Evolutionary conservation across 1,140 invertebrate genomes (phyloP).

Genomic region (Drosophila obscura): DNA sequence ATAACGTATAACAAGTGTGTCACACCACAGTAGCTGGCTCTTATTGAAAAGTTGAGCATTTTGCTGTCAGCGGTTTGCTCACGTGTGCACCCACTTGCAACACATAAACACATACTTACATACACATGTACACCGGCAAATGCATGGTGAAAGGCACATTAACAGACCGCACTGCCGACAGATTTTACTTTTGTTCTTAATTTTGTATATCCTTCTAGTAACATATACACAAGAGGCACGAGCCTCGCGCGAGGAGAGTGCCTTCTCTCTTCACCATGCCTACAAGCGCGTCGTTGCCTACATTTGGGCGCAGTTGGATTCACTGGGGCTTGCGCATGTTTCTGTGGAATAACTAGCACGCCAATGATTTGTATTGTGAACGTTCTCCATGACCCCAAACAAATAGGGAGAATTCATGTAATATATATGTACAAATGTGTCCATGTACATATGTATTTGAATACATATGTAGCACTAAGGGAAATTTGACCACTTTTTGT

Average conservation of each 20-base stretch:
- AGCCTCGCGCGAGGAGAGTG: neutral
- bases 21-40: conserved; percentile 46
- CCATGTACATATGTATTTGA: too few relatives aligned
- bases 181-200: conserved; percentile 32
- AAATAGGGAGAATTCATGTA: conserved; percentile 4
- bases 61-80: conserved; percentile 38
- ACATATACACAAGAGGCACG: too few relatives aligned
- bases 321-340: conserved; percentile 8
- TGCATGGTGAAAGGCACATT: conserved; percentile 9
- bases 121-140: neutral
- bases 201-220: conserved; percentile 30
- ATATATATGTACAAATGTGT: neutral
- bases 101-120: conserved; percentile 5
- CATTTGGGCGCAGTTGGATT: conserved; percentile 25
- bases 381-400: conserved; percentile 3
- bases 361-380: conserved; percentile 62
- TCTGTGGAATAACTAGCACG: conserved; percentile 61
- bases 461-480: too few relatives aligned
- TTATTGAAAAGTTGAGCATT: conserved; percentile 47
- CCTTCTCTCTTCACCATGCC: neutral
- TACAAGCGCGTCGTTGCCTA: conserved; percentile 31
- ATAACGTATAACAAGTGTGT: conserved; percentile 60
- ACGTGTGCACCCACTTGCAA: neutral
- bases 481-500: too few relatives aligned
- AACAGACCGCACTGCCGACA: neutral